Evolutionary conservation across 2,888 invertebrate genomes (phyloP), one percentile per base, ranked within the genome.

Genomic region (Orchestes rusci): DNA sequence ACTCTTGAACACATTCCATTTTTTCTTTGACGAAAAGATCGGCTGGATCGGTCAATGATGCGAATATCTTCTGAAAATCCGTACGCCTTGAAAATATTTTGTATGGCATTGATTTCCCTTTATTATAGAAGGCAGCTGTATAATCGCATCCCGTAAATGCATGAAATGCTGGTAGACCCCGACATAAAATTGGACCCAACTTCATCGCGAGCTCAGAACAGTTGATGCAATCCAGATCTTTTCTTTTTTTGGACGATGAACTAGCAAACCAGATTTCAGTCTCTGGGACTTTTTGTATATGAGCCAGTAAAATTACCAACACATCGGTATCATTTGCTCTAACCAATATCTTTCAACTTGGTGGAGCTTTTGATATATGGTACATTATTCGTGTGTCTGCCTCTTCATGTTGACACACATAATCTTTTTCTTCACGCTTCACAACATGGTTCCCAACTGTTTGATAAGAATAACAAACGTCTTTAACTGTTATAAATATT

Each of bases 141-240:
- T 53, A 60, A 50, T 60, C 59, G 39, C 57, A 57, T n/a, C 59
- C 59, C 31, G 59, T 61, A 33, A 55, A 59, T 23, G 60, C 59
- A 45, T 62, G 57, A 30, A 58, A 58, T 20, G 54, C 56, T 10
- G 57, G 56, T 16, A 60, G 49, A 50, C 51, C 42, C 43, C 18
- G 17, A 15, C 56, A 57, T 42, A 56, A 43, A 32, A 19, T 47
- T 4, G 18, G n/a, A 27, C 56, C 59, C 30, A 59, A 56, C 34
- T 55, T 56, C 16, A 18, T 36, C n/a, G 57, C 53, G 50, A 58
- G 51, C 16, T 56, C 50, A 0, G 47, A 55, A 27, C 55, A 58
- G 38, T 53, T 54, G 19, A 55, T 54, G 36, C 53, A 60, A 48
- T 51, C 38, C n/a, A 48, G 32, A 13, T 49, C 27, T 33, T 49